Percentiles rank a stretch among this genome's conserved stretches.
Evolutionary conservation across 1,140 invertebrate genomes (phyloP).

Genomic region (Euglossa dilemma): DNA sequence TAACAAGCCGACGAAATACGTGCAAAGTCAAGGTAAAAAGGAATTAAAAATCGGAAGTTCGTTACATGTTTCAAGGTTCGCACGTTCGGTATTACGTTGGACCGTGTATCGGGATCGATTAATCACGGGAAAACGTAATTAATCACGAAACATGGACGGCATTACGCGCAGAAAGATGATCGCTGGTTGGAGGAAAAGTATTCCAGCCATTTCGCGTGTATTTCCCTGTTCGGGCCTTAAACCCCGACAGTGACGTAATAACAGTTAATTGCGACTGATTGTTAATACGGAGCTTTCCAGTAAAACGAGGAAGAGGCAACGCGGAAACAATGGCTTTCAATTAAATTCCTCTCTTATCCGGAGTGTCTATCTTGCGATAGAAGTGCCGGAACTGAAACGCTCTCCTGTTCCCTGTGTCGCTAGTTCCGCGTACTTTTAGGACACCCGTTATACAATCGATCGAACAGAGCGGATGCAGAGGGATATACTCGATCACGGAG

Average conservation of each 20-base stretch:
- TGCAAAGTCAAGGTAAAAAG: no score
- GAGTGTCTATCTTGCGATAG: slow-evolving; percentile 42
- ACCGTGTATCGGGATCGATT: not conserved
- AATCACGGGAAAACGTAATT: not conserved
- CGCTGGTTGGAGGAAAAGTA: not conserved
- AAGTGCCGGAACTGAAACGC: slow-evolving; percentile 43
- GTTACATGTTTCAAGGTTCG: not conserved
- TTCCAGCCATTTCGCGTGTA: not conserved
- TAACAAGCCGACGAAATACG: no score
- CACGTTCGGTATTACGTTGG: no score
- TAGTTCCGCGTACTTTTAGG: not conserved
- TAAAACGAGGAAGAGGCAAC: slow-evolving; percentile 48
- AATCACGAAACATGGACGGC: not conserved
- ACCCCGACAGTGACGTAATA: slow-evolving; percentile 32
- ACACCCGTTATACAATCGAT: slow-evolving; percentile 22
- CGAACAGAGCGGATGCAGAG: not conserved
- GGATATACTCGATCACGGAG: not conserved
- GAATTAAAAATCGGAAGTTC: not conserved
- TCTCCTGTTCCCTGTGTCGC: not conserved
- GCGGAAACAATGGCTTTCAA: slow-evolving; percentile 49
- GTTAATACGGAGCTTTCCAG: slow-evolving; percentile 47
- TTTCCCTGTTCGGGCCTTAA: slow-evolving; percentile 1
- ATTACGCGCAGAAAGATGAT: not conserved
- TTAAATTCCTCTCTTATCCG: slow-evolving; percentile 51
- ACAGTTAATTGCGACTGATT: slow-evolving; percentile 37